A percentile compares a stretch with the other conserved stretches of the same genome.
phyloP scores from a whole-genome alignment of 2,797 vertebrate genomes.

The Falco concolor region DNA sequence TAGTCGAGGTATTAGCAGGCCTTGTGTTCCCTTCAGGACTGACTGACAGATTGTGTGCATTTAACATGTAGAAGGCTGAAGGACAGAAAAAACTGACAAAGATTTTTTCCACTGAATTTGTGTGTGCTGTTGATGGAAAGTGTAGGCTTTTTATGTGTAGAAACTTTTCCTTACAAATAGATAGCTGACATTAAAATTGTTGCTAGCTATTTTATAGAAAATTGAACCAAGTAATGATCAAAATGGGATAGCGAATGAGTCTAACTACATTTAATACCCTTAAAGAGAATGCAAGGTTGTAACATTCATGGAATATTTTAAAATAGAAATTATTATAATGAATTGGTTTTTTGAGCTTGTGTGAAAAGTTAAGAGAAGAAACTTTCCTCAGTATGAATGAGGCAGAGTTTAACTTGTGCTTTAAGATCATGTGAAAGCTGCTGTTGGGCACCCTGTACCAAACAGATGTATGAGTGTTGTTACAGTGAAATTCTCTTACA shows the following conservation, averaged over 20 bases:
- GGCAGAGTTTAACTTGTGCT: neutral
- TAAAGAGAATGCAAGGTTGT: neutral
- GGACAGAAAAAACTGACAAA: neutral
- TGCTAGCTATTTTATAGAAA: neutral
- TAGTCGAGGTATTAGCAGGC: neutral
- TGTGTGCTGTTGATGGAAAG: neutral
- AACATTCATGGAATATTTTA: neutral
- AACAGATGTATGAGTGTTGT: neutral
- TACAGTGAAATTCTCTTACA: neutral
- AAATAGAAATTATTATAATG: neutral
- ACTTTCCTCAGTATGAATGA: neutral
- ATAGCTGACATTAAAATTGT: conserved; percentile 4
- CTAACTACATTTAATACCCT: neutral
- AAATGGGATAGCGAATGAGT: conserved; percentile 1
- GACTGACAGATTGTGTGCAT: neutral
- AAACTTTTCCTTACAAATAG: neutral
- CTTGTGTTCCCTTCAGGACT: neutral
- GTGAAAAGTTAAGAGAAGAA: neutral
- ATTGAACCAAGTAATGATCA: conserved; percentile 2
- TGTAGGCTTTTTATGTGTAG: neutral
- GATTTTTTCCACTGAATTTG: neutral
- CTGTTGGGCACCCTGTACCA: neutral
- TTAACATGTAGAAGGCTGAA: neutral
- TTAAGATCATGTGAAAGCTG: neutral
- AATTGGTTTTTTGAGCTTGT: neutral